phyloP scores from a whole-genome alignment of 2,888 invertebrate genomes.

The Parnassius smintheus region DNA sequence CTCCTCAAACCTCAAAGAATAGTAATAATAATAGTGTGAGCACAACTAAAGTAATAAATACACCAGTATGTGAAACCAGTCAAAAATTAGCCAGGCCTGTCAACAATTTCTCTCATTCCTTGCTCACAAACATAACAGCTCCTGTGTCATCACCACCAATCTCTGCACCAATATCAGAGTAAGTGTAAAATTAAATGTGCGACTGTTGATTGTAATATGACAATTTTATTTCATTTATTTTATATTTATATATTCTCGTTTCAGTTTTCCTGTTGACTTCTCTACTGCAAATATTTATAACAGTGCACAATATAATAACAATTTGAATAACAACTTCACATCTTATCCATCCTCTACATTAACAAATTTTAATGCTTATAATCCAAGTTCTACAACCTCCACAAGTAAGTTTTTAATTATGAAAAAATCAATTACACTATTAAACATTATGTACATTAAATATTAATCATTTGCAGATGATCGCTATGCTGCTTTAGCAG shows the following conservation, averaged over 20 bases:
- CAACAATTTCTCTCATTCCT: slow-evolving; percentile 54
- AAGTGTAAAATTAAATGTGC: slow-evolving; percentile 39
- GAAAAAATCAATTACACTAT: too few species aligned
- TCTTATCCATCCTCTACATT: slow-evolving; percentile 67
- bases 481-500: slow-evolving; percentile 97
- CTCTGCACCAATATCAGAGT: slow-evolving; percentile 65
- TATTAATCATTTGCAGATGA: slow-evolving; percentile 82
- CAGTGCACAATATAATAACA: slow-evolving; percentile 76
- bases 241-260: slow-evolving; percentile 36
- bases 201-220: neutral
- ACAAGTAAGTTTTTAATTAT: slow-evolving; percentile 53
- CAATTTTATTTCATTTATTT: neutral
- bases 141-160: slow-evolving; percentile 29
- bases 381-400: slow-evolving; percentile 37
- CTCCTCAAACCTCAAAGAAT: slow-evolving; percentile 54
- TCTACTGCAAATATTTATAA: slow-evolving; percentile 87
- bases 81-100: slow-evolving; percentile 64
- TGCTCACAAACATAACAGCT: slow-evolving; percentile 40
- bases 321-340: slow-evolving; percentile 60
- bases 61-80: slow-evolving; percentile 49
- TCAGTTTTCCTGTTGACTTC: slow-evolving; percentile 86
- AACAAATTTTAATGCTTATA: slow-evolving; percentile 56
- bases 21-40: slow-evolving; percentile 49
- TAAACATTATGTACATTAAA: neutral
- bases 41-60: slow-evolving; percentile 58